phyloP scores from a whole-genome alignment of 2,797 vertebrate genomes.

The Rhinogobio ventralis region DNA sequence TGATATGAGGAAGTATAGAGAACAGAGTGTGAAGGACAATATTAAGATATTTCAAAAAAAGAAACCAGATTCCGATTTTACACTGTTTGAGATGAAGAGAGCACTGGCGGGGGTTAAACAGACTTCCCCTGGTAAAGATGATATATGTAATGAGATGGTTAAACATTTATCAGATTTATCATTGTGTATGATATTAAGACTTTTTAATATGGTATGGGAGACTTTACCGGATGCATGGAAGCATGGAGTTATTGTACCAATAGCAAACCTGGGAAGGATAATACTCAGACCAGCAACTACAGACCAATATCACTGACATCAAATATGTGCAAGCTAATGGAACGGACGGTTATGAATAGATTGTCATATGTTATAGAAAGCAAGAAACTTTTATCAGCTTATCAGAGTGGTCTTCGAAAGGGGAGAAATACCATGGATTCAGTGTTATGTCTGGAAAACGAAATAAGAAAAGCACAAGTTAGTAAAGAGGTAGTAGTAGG shows the following conservation, averaged over 20 bases:
- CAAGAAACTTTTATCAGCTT: too few species aligned
- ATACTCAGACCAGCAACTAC: not conserved
- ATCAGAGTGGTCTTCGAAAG: not conserved
- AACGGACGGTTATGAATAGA: too few species aligned
- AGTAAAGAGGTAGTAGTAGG: not conserved
- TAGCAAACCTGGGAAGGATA: too few species aligned
- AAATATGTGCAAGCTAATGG: not conserved
- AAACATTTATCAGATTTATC: not conserved
- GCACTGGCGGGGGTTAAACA: not conserved
- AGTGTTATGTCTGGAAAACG: not conserved
- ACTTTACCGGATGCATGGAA: too few species aligned
- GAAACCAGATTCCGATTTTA: not conserved
- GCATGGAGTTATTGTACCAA: too few species aligned
- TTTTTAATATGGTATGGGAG: not conserved
- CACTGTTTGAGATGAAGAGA: not conserved
- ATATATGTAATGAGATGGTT: not conserved
- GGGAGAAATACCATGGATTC: not conserved
- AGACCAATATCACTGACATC: not conserved
- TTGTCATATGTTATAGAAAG: too few species aligned
- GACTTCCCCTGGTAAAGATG: not conserved
- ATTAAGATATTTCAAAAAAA: not conserved
- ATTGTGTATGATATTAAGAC: not conserved
- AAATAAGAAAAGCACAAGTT: not conserved
- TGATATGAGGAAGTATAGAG: not conserved
- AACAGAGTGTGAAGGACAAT: not conserved